phyloP scores from a whole-genome alignment of 2,797 vertebrate species.

The Siniperca scherzeri region DNA sequence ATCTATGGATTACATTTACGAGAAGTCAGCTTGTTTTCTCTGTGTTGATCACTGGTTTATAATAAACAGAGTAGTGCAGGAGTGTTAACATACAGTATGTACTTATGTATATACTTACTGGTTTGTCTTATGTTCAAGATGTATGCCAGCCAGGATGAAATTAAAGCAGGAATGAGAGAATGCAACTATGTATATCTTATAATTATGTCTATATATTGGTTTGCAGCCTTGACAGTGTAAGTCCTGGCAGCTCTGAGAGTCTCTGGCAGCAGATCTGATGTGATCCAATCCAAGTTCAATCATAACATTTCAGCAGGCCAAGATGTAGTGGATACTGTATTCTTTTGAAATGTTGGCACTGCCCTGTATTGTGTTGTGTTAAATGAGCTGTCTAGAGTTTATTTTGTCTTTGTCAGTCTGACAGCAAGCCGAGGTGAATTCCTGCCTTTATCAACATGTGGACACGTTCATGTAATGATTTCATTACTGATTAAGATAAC shows the following conservation, averaged over 20 bases:
- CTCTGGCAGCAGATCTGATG: conserved; percentile 69
- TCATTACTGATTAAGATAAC: neutral
- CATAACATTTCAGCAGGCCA: conserved; percentile 67
- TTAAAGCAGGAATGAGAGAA: conserved; percentile 43
- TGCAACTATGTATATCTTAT: conserved; percentile 59
- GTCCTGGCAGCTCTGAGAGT: conserved; percentile 58
- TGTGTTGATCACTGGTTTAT: conserved; percentile 13
- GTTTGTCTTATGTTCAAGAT: conserved; percentile 21
- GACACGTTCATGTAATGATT: neutral
- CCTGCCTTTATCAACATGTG: conserved; percentile 25
- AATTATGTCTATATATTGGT: conserved; percentile 69
- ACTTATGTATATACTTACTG: conserved; percentile 9
- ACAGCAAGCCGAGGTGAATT: conserved; percentile 35
- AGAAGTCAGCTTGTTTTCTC: conserved; percentile 15
- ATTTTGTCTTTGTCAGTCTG: conserved; percentile 49
- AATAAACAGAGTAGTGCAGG: conserved; percentile 17
- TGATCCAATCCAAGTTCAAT: conserved; percentile 68
- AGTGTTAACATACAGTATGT: neutral
- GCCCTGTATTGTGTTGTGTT: conserved; percentile 34
- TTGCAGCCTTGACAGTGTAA: conserved; percentile 59
- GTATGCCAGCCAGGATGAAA: conserved; percentile 51
- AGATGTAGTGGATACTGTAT: conserved; percentile 63
- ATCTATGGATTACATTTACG: conserved; percentile 21
- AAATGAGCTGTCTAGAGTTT: conserved; percentile 57
- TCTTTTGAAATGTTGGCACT: conserved; percentile 55